Percentiles rank a stretch among this genome's conserved stretches.
These are phyloP conservation scores for Leptodactylus fuscus DNA, from an alignment of 2,113 vertebrate species.

Conservation along the genomic window DNA sequence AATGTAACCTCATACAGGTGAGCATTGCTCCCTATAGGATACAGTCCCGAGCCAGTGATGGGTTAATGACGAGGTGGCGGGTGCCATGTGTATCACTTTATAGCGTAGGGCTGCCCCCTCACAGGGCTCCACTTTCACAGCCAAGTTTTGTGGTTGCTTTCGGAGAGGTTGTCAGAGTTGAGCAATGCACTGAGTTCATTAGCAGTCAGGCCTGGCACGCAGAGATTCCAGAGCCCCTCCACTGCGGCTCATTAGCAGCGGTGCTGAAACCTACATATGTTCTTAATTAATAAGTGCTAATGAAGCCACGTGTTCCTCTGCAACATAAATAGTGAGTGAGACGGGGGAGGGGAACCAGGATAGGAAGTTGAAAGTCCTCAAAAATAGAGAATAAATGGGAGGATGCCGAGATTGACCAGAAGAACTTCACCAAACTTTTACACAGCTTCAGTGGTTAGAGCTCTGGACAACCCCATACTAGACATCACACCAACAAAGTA, in stretches of 20 bases:
- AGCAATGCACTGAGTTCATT: slow-evolving; percentile 30
- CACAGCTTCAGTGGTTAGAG: no score
- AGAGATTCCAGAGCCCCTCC: slow-evolving; percentile 20
- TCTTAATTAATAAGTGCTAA: slow-evolving; percentile 61
- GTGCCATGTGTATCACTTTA: background rate
- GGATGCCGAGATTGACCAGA: no score
- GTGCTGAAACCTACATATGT: slow-evolving; percentile 57
- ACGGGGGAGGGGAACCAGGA: background rate
- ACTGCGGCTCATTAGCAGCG: slow-evolving; percentile 40
- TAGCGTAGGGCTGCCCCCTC: background rate
- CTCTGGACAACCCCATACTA: no score
- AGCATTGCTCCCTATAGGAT: background rate
- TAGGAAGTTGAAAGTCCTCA: background rate
- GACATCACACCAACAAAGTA: no score
- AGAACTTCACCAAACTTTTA: no score
- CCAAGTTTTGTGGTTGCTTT: background rate
- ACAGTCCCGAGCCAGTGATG: background rate
- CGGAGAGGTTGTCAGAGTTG: slow-evolving; percentile 18
- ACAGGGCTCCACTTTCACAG: slow-evolving; percentile 13
- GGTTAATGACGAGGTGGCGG: background rate
- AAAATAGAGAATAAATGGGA: background rate
- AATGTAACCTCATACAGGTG: no score
- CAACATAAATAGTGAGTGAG: slow-evolving; percentile 29
- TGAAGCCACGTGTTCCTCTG: slow-evolving; percentile 44
- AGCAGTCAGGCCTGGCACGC: slow-evolving; percentile 44